A percentile compares a stretch with the other conserved stretches of the same genome.
phyloP scores from a whole-genome alignment of 1,140 invertebrate species.

The Trialeurodes vaporariorum region DNA sequence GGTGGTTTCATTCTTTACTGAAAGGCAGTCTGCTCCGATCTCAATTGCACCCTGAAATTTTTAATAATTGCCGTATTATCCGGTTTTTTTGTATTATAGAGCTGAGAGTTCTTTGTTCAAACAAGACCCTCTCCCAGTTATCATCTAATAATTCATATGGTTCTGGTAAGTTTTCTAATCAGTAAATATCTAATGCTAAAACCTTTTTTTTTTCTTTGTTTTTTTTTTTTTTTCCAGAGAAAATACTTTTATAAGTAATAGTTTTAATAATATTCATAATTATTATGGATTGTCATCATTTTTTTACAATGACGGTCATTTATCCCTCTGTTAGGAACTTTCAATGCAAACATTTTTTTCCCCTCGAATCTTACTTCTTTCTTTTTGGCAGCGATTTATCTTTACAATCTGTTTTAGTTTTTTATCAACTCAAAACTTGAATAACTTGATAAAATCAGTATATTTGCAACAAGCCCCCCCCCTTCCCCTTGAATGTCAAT shows the following conservation, averaged over 20 bases:
- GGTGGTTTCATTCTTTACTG: conserved; percentile 7
- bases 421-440: no score
- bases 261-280: neutral
- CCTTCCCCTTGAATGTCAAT: no score
- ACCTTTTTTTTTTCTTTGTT: no score
- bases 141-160: conserved; percentile 49
- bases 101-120: conserved; percentile 56
- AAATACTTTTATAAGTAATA: no score
- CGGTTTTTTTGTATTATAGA: conserved; percentile 37
- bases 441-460: no score
- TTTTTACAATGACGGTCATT: neutral
- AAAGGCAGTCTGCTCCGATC: neutral
- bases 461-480: no score
- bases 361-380: neutral
- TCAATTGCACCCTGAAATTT: no score
- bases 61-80: neutral
- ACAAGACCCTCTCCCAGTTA: conserved; percentile 54
- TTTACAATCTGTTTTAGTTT: no score
- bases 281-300: neutral
- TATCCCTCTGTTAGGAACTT: neutral
- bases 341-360: neutral
- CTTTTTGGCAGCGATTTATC: neutral
- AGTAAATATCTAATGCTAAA: no score
- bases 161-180: conserved; percentile 54
- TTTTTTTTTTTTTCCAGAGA: no score